Evolutionary conservation across 2,797 vertebrate species (phyloP), one percentile per base, ranked within the genome.

Genomic region (Anomalospiza imberbis): DNA sequence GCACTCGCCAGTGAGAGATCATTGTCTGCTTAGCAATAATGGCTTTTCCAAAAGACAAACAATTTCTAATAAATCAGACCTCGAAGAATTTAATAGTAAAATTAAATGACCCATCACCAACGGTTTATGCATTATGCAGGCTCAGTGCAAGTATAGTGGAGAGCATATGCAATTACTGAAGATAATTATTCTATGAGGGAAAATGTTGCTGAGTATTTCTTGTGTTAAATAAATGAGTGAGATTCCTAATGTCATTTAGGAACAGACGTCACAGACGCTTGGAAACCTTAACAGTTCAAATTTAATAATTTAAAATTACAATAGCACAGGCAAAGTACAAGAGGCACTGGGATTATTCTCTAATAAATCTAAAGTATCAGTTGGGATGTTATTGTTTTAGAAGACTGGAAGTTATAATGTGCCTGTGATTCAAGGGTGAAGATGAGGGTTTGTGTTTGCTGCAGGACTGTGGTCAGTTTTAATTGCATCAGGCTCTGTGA

Each of bases 51-150:
- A 85, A 96, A 92, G 85, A 93, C 96, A 96, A 97, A 96, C 76
- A 97, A 86, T 83, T 92, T 91, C 87, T 86, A 93, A 89, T 97
- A 96, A 97, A 96, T 97, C 91, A 96, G 85, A 87, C 75, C 94
- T 92, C 20, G 15, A 97, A 89, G 55, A 92, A 76, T 97, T 96
- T 96, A 96, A 94, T 94, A 79, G 58, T 95, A 96, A 94, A 97
- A 96, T 96, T 94, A 93, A 96, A 85, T 97, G 96, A 96, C 91
- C 92, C 88, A 44, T 95, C 75, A 70, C 91, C 92, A 79, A 34
- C 96, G 94, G 87, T 95, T 93, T 94, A 50, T 96, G 72, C 75
- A 80, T 94, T 88, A 87, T 93, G 75, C 84, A 95, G 82, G 82
- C 78, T 83, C 32, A 36, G 45, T 88, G 63, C 57, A 74, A 57